phyloP scores from a whole-genome alignment of 2,113 vertebrate species.

The Grallaria varia region DNA sequence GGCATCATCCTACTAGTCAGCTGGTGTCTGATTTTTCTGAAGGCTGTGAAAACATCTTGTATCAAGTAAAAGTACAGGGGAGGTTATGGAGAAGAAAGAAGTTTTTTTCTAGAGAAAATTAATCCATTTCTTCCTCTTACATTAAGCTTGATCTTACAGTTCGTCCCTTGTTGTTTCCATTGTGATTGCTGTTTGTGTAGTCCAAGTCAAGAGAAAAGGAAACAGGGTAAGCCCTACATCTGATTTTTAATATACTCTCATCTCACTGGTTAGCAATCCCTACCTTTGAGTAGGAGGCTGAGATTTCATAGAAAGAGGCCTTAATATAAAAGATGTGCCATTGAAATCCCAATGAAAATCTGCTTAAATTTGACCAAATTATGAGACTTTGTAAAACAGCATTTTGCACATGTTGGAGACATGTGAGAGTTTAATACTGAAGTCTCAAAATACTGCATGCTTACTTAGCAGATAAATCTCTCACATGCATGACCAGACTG shows the following conservation, averaged over 20 bases:
- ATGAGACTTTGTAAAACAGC: background rate
- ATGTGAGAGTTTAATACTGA: background rate
- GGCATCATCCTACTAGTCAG: constrained; percentile 43
- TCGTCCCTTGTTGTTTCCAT: background rate
- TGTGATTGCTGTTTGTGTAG: background rate
- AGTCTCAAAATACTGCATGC: background rate
- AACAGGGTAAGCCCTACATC: background rate
- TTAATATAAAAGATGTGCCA: background rate
- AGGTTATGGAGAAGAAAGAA: background rate
- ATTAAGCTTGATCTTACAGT: background rate
- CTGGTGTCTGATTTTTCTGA: constrained; percentile 41
- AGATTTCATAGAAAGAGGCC: background rate
- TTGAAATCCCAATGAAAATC: background rate
- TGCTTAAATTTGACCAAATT: background rate
- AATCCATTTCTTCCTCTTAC: background rate
- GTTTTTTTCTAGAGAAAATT: constrained; percentile 11
- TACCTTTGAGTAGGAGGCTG: background rate
- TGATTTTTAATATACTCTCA: background rate
- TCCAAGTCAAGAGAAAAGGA: background rate
- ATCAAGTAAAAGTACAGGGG: background rate
- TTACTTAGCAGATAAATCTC: background rate
- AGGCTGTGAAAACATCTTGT: constrained; percentile 34
- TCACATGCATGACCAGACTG: background rate
- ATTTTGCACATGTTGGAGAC: background rate
- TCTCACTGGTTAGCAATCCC: background rate